Conservation (phyloP, 2,888 invertebrate species). For the Trichacis sp. region DNA sequence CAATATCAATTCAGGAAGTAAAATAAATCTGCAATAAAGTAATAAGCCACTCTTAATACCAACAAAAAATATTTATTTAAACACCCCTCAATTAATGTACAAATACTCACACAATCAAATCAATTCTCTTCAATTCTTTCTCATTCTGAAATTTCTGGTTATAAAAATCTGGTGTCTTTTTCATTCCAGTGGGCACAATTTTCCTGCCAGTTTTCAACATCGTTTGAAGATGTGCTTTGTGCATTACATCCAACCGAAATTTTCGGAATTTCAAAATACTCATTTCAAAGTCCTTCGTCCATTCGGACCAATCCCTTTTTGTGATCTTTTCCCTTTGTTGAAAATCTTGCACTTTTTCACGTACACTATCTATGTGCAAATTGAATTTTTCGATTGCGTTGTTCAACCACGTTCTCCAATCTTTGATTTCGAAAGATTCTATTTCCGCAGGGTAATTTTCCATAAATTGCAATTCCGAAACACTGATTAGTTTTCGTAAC, state of each 20-base stretch:
- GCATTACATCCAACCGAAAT: slow-evolving; percentile 50
- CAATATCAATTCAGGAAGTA: slow-evolving; percentile 8
- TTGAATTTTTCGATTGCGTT: slow-evolving; percentile 45
- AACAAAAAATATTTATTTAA: too few species aligned
- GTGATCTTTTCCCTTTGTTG: slow-evolving; percentile 46
- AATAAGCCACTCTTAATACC: too few species aligned
- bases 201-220: slow-evolving; percentile 49
- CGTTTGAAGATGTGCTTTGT: slow-evolving; percentile 50
- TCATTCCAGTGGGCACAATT: slow-evolving; percentile 50
- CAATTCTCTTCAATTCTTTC: slow-evolving; percentile 7
- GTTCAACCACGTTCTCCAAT: slow-evolving; percentile 53
- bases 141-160: background rate
- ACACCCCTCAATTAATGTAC: too few species aligned
- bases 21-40: background rate
- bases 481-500: slow-evolving; percentile 47
- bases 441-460: slow-evolving; percentile 47
- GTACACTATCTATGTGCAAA: slow-evolving; percentile 55
- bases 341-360: slow-evolving; percentile 45
- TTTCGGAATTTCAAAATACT: slow-evolving; percentile 52
- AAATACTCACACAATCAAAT: background rate
- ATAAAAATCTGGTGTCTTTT: background rate
- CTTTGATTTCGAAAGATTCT: slow-evolving; percentile 52
- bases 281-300: slow-evolving; percentile 48
- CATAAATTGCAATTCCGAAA: slow-evolving; percentile 47
- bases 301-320: slow-evolving; percentile 48